A percentile compares a stretch with the other conserved stretches of the same genome.
Evolutionary conservation across 1,140 invertebrate species (phyloP).

Genomic region (Campoletis sonorensis): DNA sequence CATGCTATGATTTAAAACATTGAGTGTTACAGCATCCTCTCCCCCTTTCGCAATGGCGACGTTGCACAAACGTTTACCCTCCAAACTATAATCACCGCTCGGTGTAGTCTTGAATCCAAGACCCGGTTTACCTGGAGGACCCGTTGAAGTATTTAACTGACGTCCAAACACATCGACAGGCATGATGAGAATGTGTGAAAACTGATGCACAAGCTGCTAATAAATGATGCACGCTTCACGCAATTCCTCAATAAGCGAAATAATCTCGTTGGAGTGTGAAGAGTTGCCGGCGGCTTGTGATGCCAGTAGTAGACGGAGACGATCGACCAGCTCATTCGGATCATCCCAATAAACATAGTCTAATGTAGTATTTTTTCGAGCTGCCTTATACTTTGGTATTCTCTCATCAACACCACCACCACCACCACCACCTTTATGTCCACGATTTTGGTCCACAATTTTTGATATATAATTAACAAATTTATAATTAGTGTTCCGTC

Average conservation of each 20-base stretch:
- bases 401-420: not conserved
- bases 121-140: conserved; percentile 33
- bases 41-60: too few species aligned
- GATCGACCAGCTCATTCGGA: conserved; percentile 67
- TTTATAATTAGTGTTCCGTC: conserved; percentile 23
- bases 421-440: not conserved
- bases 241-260: conserved; percentile 50
- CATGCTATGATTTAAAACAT: too few species aligned
- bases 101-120: conserved; percentile 45
- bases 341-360: conserved; percentile 69
- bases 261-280: conserved; percentile 67
- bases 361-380: conserved; percentile 8
- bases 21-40: too few species aligned
- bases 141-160: conserved; percentile 13
- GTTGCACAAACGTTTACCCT: conserved; percentile 42
- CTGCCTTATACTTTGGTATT: conserved; percentile 13
- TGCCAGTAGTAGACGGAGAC: conserved; percentile 63
- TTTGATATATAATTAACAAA: conserved; percentile 20
- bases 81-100: conserved; percentile 45
- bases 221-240: conserved; percentile 40
- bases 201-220: not conserved
- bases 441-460: not conserved
- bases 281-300: conserved; percentile 65
- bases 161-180: conserved; percentile 49
- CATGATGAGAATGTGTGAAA: conserved; percentile 26